These are phyloP conservation scores for Phymatocera aterrima DNA, from an alignment of 2,888 invertebrate species.

Conservation along the genomic window DNA sequence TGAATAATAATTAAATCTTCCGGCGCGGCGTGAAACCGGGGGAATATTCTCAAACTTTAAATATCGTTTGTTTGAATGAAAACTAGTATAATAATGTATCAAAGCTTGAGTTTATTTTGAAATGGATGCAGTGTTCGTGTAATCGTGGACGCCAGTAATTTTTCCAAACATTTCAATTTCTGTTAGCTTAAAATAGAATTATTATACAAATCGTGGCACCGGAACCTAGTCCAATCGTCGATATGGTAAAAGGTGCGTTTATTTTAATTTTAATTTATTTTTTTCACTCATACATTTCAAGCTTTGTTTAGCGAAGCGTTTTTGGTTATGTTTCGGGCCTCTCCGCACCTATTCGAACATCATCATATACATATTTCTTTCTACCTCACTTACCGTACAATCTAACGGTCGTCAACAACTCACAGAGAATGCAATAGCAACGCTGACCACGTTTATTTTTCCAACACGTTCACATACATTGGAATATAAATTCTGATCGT, in stretches of 20 bases:
- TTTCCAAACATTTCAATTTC: conserved; percentile 35
- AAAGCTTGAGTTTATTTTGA: not conserved
- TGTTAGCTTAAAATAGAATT: not conserved
- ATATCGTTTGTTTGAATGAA: not conserved
- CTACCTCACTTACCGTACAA: not conserved
- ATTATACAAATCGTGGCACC: not conserved
- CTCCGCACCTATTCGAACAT: conserved; percentile 18
- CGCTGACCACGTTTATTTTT: not conserved
- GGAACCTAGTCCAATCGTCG: not conserved
- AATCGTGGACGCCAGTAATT: conserved; percentile 20
- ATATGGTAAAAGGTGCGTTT: conserved; percentile 37
- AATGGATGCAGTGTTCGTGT: conserved; percentile 24
- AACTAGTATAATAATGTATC: not conserved
- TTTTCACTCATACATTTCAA: conserved; percentile 42
- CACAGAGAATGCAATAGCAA: not conserved
- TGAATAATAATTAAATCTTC: not conserved
- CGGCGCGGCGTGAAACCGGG: not conserved
- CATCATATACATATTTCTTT: not conserved
- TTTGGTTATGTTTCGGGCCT: conserved; percentile 37
- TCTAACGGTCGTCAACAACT: conserved; percentile 2
- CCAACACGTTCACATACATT: not conserved
- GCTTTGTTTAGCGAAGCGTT: not conserved
- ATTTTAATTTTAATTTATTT: not conserved
- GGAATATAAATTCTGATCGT: not conserved
- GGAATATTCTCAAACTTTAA: not conserved